phyloP scores from a whole-genome alignment of 2,888 invertebrate species.

The Lasioglossum figueresi region DNA sequence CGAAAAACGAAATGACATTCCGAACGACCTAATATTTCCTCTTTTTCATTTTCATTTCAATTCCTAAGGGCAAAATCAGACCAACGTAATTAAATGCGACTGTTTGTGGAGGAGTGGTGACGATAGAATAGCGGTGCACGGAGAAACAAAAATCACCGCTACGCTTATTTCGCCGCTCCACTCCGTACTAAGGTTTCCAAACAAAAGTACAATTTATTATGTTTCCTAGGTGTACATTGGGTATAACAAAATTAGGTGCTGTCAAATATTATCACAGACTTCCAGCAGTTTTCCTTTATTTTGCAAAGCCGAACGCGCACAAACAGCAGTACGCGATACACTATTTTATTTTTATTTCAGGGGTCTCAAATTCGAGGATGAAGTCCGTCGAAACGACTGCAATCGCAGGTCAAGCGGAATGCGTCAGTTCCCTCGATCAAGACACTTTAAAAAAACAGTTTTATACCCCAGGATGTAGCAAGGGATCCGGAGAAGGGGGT shows the following conservation, averaged over 20 bases:
- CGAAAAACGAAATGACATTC: no score
- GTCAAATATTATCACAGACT: not conserved
- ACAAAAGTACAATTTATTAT: not conserved
- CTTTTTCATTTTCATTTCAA: not conserved
- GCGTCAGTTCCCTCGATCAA: not conserved
- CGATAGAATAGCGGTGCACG: no score
- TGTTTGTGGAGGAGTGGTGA: no score
- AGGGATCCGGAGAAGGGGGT: not conserved
- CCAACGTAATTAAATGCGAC: no score
- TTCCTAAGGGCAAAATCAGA: not conserved
- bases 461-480: not conserved
- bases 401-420: not conserved
- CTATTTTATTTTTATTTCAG: not conserved
- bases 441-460: not conserved
- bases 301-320: not conserved
- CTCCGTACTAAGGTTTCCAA: not conserved
- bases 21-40: no score
- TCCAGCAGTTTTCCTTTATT: not conserved
- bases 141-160: no score
- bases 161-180: no score
- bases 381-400: not conserved
- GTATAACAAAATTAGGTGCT: not conserved
- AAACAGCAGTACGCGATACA: not conserved
- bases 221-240: not conserved
- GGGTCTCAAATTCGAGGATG: not conserved